Conservation (phyloP, 2,113 vertebrate genomes). For the Marcusenius ussheri region DNA sequence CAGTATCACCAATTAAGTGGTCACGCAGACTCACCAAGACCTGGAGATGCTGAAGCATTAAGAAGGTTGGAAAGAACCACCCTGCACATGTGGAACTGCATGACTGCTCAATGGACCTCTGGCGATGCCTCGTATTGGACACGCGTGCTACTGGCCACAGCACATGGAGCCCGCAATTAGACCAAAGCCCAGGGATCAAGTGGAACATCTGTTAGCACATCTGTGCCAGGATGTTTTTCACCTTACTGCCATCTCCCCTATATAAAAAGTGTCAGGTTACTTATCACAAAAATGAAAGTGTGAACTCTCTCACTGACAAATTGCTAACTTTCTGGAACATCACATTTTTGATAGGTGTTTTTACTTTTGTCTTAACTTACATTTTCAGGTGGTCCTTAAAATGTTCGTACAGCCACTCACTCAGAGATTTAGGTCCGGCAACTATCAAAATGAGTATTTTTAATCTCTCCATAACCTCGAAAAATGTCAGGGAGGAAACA, state of each 20-base stretch:
- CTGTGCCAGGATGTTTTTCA: constrained; percentile 1
- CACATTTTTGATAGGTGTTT: neutral
- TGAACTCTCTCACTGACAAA: neutral
- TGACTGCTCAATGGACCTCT: neutral
- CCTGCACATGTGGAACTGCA: neutral
- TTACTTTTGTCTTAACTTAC: neutral
- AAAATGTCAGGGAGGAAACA: neutral
- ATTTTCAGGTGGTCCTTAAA: neutral
- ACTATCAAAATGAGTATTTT: neutral
- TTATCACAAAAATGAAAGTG: neutral
- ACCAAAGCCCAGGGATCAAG: neutral
- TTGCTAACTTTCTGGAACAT: neutral
- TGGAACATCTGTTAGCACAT: constrained; percentile 18
- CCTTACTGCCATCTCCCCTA: neutral
- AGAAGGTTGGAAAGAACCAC: neutral
- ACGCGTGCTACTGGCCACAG: neutral
- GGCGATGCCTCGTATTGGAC: neutral
- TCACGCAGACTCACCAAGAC: neutral
- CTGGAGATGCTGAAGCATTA: neutral
- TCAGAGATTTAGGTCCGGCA: neutral
- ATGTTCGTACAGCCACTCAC: neutral
- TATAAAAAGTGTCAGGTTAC: constrained; percentile 4
- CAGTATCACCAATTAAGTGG: neutral
- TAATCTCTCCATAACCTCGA: neutral
- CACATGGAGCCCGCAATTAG: neutral